A percentile compares a stretch with the other conserved stretches of the same genome.
Conservation (phyloP, 2,888 invertebrate species). For the Sphaerophoria rueppellii region DNA sequence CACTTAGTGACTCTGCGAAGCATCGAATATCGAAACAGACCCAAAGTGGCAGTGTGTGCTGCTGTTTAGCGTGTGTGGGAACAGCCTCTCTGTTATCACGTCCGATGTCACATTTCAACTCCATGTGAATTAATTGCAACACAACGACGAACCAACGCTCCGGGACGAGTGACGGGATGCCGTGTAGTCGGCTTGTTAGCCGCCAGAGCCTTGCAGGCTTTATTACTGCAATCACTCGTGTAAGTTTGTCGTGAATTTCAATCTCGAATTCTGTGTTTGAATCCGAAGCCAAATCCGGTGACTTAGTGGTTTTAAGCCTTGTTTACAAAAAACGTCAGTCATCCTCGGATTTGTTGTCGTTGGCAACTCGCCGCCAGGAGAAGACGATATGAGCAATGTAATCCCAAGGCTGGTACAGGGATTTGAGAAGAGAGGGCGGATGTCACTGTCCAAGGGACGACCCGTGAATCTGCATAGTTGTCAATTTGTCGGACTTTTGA, state of each 20-base stretch:
- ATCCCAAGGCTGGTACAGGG: conserved; percentile 54
- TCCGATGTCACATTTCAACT: conserved; percentile 66
- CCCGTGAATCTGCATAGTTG: conserved; percentile 69
- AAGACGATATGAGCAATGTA: conserved; percentile 42
- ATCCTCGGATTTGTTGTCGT: not conserved
- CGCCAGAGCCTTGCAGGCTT: conserved; percentile 27
- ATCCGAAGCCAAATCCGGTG: conserved; percentile 6
- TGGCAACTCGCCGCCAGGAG: conserved; percentile 10
- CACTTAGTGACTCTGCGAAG: conserved; percentile 13
- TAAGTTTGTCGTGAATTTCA: conserved; percentile 36
- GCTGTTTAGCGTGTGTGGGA: conserved; percentile 58
- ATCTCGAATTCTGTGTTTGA: too few species aligned
- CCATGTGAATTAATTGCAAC: conserved; percentile 64
- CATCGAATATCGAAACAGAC: not conserved
- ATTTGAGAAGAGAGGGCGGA: conserved; percentile 51
- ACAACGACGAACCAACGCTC: not conserved
- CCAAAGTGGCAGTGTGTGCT: conserved; percentile 33
- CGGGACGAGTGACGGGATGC: conserved; percentile 2
- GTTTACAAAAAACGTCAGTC: not conserved
- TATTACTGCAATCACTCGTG: conserved; percentile 53
- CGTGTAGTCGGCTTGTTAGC: conserved; percentile 45
- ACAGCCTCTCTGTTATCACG: conserved; percentile 69
- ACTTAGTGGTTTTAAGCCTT: not conserved
- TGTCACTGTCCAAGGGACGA: conserved; percentile 32
- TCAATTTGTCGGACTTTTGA: conserved; percentile 57